Conservation (phyloP, 2,113 vertebrate species). For the Neolamprologus tretocephalus region DNA sequence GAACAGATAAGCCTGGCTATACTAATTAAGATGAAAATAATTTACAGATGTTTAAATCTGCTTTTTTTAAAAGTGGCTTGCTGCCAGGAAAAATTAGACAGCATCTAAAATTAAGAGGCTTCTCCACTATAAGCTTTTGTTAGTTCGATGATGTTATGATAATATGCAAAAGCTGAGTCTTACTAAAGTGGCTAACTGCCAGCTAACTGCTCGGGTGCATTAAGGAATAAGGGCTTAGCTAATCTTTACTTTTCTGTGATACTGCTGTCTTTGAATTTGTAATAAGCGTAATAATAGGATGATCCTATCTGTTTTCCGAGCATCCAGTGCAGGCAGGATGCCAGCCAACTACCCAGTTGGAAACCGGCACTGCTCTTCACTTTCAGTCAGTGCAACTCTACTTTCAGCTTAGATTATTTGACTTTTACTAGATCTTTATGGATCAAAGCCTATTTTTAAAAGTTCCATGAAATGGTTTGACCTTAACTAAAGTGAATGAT, state of each 20-base stretch:
- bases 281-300: constrained; percentile 15
- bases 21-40: background rate
- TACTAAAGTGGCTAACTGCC: constrained; percentile 16
- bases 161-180: background rate
- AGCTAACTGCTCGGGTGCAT: constrained; percentile 5
- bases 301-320: constrained; percentile 9
- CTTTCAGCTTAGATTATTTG: background rate
- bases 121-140: constrained; percentile 29
- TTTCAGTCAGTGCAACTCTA: background rate
- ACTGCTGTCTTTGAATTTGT: constrained; percentile 19
- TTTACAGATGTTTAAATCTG: background rate
- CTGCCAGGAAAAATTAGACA: constrained; percentile 18
- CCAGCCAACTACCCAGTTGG: background rate
- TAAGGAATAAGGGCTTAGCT: constrained; percentile 11
- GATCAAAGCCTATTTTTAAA: background rate
- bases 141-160: constrained; percentile 29
- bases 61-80: background rate
- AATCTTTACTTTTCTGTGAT: constrained; percentile 19
- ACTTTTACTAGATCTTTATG: background rate
- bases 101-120: constrained; percentile 17
- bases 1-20: background rate
- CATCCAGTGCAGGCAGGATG: background rate
- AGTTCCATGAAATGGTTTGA: background rate
- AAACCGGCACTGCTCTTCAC: background rate
- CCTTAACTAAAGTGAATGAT: background rate